Evolutionary conservation across 1,140 invertebrate species (phyloP), one percentile per base, ranked within the genome.

Genomic region (Zophobas atratus): DNA sequence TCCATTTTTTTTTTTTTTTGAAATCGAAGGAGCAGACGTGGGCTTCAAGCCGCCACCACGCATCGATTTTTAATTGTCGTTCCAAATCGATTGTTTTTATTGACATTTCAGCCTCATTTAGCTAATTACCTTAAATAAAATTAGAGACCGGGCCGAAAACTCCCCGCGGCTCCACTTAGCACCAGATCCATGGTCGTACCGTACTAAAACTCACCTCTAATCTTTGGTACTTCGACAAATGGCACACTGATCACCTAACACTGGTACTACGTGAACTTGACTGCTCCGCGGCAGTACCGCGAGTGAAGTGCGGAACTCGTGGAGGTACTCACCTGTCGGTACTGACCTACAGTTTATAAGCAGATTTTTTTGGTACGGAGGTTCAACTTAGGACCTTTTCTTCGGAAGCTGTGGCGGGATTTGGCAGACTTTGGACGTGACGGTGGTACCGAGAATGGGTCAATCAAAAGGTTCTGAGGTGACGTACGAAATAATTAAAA

Each of bases 141-240:
- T 20, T 20, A 20, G 20, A 20, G 20, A 20, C 20, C 20, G 20
- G 20, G 20, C 20, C 20, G 20, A 20, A 20, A 20, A 20, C 20
- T 20, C 20, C 20, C 20, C 20, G 20, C 20, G 20, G 49, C 49
- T 32, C 49, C n/a, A 8, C 3, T 51, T 51, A 32, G 3, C 33
- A 3, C 49, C 49, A 51, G 33, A 51, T 55, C 32, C 20, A 20
- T 20, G 20, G 20, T 20, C 20, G 20, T 20, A 20, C 20, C 20
- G 20, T 20, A 20, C n/a, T 34, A 55, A 55, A 55, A 60, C 56
- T 60, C 35, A 60, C 56, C 56, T 46, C 43, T 53, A 6, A 53
- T 57, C 56, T 57, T 57, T 57, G 35, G 35, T 39, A 60, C n/a
- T 60, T 60, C 1, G 8, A n/a, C 33, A 55, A 55, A 60, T 60